Evolutionary conservation across 2,888 invertebrate species (phyloP), one percentile per base, ranked within the genome.

Genomic region (Carabus problematicus): DNA sequence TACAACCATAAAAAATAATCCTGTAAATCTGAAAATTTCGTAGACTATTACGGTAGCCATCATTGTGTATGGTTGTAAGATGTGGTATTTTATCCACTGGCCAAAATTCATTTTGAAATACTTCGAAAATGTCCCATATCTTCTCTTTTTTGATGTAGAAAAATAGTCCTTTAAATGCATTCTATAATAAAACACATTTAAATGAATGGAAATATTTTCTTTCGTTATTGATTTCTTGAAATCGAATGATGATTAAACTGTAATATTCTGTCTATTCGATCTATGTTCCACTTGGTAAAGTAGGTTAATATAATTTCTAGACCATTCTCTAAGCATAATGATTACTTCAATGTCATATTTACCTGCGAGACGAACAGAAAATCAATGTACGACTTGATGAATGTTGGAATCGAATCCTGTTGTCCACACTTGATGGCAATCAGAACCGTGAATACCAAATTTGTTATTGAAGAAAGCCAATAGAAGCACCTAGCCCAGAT

Each of bases 41-140:
- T 8, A 67, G n/a, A 14, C 59, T 16, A 1, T 4, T 60, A 12
- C 8, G 18, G 42, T 59, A 41, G 19, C 16, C 29, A 58, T n/a
- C 9, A 41, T 60, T 67, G 29, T 67, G 54, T 49, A 41, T 47
- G 14, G 59, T 52, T 11, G 49, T 41, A 2, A 39, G 16, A 4
- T 19, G 8, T 7, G n/a, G 11, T 6, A 58, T 40, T 60, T 52
- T 52, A 18, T 67, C 42, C 4, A 52, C 67, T 41, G 67, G 67
- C 67, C 67, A 67, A 42, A 67, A 67, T 18, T 67, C 60, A 19
- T 49, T 42, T 59, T 59, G 59, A 9, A 67, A 60, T n/a, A 41
- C 41, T 2, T 67, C 59, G 14, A 67, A 16, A 45, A 67, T 47
- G 14, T 58, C 49, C 19, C 9, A 47, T 14, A 66, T 3, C 40